A percentile compares a stretch with the other conserved stretches of the same genome.
Conservation (phyloP, 1,140 invertebrate species). For the Vanessa tameamea region DNA sequence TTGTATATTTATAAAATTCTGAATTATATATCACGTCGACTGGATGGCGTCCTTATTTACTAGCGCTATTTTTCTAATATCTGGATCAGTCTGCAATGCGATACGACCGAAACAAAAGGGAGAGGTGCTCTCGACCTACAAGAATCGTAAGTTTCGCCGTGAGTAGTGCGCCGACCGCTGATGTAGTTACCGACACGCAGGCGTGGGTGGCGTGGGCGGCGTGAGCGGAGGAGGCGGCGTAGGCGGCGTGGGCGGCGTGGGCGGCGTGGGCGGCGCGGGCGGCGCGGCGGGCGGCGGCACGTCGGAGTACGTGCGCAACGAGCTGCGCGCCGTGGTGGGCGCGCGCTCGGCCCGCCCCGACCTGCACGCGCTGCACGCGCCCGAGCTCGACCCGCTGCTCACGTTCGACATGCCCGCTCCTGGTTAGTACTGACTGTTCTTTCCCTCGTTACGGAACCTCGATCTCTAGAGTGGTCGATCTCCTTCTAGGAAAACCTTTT, state of each 20-base stretch:
- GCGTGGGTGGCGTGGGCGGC: conserved; percentile 31
- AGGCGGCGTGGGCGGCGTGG: conserved; percentile 1
- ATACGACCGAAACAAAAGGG: neutral
- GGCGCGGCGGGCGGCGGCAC: conserved; percentile 70
- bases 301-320: conserved; percentile 93
- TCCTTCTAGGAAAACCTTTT: too few species aligned
- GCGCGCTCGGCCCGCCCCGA: conserved; percentile 83
- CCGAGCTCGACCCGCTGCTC: conserved; percentile 86
- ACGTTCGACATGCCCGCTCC: conserved; percentile 85
- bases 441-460: neutral
- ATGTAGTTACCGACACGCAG: conserved; percentile 4
- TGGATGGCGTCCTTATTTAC: conserved; percentile 18
- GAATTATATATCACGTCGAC: conserved; percentile 30
- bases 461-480: too few species aligned
- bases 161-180: neutral
- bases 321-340: conserved; percentile 92
- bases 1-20: conserved; percentile 38
- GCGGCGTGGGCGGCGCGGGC: conserved; percentile 12
- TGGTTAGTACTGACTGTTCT: conserved; percentile 68
- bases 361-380: conserved; percentile 65
- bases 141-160: neutral
- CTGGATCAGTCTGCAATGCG: conserved; percentile 30
- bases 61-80: conserved; percentile 25
- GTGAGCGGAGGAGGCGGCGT: conserved; percentile 25
- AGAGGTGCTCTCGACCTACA: neutral